Evolutionary conservation across 2,888 invertebrate genomes (phyloP), one percentile per base, ranked within the genome.

Genomic region (Aplocera efformata): DNA sequence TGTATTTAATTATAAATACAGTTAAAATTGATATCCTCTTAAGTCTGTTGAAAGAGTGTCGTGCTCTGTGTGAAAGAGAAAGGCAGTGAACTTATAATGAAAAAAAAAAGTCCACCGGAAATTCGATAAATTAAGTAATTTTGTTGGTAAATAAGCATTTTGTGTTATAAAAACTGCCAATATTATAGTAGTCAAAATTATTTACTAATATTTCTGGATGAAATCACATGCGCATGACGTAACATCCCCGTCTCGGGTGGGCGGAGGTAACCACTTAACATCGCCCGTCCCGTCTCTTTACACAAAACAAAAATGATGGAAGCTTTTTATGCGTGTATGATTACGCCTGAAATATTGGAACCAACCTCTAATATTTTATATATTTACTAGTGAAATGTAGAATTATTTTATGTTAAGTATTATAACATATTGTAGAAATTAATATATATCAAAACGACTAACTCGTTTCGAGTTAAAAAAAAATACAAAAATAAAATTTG

Each of bases 91-190:
- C 5, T 17, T 17, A 17, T 3, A 34, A 23, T 25, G 32, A 47
- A 53, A 57, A 57, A 63, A 58, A 60, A 51, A 56, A 44, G 29
- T 65, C 73, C 73, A 73, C 73, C 73, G 73, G 69, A 56, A 56
- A 56, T 56, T 48, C 53, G 45, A 48, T 32, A 35, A 30, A 17
- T 31, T 35, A 43, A 42, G 27, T 27, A 13, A 32, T 37, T 41
- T 47, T 49, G 22, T 51, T 51, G 42, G 54, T 54, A 48, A 53
- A 50, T 56, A 55, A 54, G 46, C 44, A 53, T 44, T 36, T 58
- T 55, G 43, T 52, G 11, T 47, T 47, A 44, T 27, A 41, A 38
- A n/a, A 37, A 9, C 38, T 37, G 7, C 21, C 32, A 32, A 35
- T 37, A 43, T 38, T 29, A 28, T 10, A 11, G 2, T 22, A 22